Evolutionary conservation across 2,888 invertebrate species (phyloP), one percentile per base, ranked within the genome.

Genomic region (Cheilosia vulpina): DNA sequence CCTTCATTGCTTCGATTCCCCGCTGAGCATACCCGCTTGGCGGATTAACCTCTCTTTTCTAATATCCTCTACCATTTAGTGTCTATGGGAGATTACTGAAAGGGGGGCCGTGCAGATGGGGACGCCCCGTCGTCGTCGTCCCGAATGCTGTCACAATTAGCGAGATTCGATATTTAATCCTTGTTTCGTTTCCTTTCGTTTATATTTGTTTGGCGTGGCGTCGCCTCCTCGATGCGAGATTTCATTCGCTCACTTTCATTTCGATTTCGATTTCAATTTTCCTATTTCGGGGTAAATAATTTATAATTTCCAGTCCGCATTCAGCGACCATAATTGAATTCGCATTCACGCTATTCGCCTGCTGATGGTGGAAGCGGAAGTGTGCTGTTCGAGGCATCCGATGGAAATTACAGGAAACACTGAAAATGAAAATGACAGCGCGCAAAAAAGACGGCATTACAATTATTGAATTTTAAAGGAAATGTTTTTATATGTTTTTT

Each of bases 391-490:
- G 76, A 69, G 69, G 69, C 80, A 87, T 87, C 85, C 77, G 76
- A 73, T 87, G 63, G 78, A 82, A 82, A 82, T 82, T 78, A 69
- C 87, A 82, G 87, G 82, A 87, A 73, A 78, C 72, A 68, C 87
- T 87, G 82, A 81, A 87, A 87, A 82, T 82, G 71, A 77, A 87
- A 87, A 82, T 34, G 58, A 60, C 55, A 68, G 34, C 52, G 47
- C 60, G 47, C 17, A 55, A 82, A 34, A 52, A 62, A 79, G 45
- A 75, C 45, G 53, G 21, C 45, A 19, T 76, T 73, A 78, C 41
- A 76, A 43, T 66, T 50, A 58, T 62, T 62, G 55, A 78, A 58
- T 68, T 50, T 63, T 19, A 71, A 50, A 31, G 69, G 65, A 75
- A 69, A 69, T 52, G 38, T 45, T 27, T 50, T 43, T 17, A 41